Base-by-base conservation (phyloP, 2,113 vertebrate species). In the Aphyosemion australe region DNA sequence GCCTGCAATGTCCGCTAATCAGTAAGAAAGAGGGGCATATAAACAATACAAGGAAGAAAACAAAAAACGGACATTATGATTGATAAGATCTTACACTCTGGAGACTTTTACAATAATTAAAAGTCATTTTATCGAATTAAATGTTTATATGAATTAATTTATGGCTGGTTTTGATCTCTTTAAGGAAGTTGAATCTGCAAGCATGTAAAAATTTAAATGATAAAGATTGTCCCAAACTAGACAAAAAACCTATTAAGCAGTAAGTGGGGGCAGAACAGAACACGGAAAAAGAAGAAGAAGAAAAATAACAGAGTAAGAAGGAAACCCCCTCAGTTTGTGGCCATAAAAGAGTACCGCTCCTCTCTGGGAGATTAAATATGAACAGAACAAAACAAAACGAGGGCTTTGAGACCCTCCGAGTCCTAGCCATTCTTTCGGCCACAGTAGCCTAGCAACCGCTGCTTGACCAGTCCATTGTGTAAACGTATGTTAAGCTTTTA, bases 361-460 rank as follows among this genome's bases (percentile, higher is more conserved):
- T 87, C 86, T 90, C 88, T 86, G 88, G 87, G 88, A 91, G 84
- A 90, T 87, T 91, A 89, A 76, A 93, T 92, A 94, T 92, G 89
- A 90, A 92, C 90, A 79, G 85, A 83, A 91, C 89, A 91, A 91
- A 89, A 91, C 88, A 90, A 92, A 90, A 91, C 84, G 74, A 90
- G 86, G 85, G 75, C 83, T 92, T 91, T 92, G 70, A 89, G 74
- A 85, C 87, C 82, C 84, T 85, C 88, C 67, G 86, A 89, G 80
- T 92, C 80, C 80, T 50, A 2, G 41, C 91, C 91, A 91, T 88
- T 94, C 93, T 93, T 90, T 82, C 85, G 84, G 81, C 39, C 63
- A 84, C 82, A 82, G 93, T 92, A 92, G 88, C 93, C 89, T 93
- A 94, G 95, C 90, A 92, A 94, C 91, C 72, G 43, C 83, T 82